phyloP scores from a whole-genome alignment of 2,888 invertebrate species.

The Liopterus haemorrhoidalis region DNA sequence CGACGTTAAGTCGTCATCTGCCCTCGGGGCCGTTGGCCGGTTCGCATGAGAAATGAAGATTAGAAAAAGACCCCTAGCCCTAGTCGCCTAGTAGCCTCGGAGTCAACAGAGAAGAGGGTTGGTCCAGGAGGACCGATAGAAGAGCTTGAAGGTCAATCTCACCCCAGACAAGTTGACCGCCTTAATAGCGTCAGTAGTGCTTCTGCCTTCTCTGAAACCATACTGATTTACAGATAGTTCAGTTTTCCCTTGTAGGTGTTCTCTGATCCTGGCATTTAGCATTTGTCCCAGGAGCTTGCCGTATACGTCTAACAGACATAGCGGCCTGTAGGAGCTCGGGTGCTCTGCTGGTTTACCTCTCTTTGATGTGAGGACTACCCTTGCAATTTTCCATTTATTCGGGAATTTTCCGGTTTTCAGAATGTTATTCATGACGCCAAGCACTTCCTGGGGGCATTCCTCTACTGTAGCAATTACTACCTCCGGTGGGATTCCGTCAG shows the following conservation, averaged over 20 bases:
- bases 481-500: constrained; percentile 31
- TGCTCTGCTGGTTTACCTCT: constrained; percentile 1
- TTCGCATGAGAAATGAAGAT: no score
- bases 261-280: constrained; percentile 12
- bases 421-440: constrained; percentile 17
- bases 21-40: no score
- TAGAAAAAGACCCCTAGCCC: no score
- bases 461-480: constrained; percentile 23
- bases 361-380: constrained; percentile 26
- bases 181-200: constrained; percentile 19
- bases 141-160: no score
- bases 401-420: constrained; percentile 22
- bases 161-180: no score
- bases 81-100: no score
- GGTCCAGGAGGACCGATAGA: no score
- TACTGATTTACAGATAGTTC: constrained; percentile 15
- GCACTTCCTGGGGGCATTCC: constrained; percentile 16
- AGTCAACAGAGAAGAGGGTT: no score
- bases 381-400: constrained; percentile 26
- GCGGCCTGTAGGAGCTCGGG: constrained; percentile 17
- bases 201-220: constrained; percentile 24
- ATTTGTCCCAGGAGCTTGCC: constrained; percentile 22
- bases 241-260: constrained; percentile 14
- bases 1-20: no score
- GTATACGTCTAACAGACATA: constrained; percentile 23